These are phyloP conservation scores for Plusia festucae DNA, from an alignment of 2,888 invertebrate species.

Conservation along the genomic window DNA sequence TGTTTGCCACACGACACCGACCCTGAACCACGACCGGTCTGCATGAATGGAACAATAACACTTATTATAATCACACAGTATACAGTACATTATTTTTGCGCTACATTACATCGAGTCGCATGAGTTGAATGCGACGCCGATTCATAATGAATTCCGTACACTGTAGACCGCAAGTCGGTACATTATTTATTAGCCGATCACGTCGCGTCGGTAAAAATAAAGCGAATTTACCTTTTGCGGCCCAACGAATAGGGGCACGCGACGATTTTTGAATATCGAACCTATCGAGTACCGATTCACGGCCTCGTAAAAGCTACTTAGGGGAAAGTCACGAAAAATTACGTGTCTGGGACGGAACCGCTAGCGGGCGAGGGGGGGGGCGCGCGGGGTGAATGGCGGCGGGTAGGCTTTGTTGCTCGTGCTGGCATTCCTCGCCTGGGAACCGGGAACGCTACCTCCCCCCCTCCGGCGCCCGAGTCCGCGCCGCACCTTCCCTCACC, in stretches of 20 bases:
- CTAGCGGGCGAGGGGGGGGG: constrained; percentile 66
- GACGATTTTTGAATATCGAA: constrained; percentile 74
- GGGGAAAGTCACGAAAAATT: constrained; percentile 84
- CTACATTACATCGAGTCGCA: constrained; percentile 45
- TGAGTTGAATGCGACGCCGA: constrained; percentile 37
- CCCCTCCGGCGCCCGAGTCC: constrained; percentile 54
- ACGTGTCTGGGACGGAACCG: constrained; percentile 78
- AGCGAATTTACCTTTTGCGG: constrained; percentile 65
- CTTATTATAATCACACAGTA: constrained; percentile 69
- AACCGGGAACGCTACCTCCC: constrained; percentile 80
- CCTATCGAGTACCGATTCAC: constrained; percentile 66
- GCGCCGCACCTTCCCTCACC: constrained; percentile 68
- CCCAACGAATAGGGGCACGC: constrained; percentile 62
- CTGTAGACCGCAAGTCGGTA: constrained; percentile 40
- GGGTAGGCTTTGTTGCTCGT: constrained; percentile 87
- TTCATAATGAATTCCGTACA: constrained; percentile 47
- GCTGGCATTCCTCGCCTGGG: constrained; percentile 89
- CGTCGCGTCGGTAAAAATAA: constrained; percentile 55
- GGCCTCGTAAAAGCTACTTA: constrained; percentile 75
- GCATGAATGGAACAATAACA: constrained; percentile 78
- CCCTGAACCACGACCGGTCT: constrained; percentile 72
- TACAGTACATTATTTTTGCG: constrained; percentile 52
- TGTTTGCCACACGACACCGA: constrained; percentile 72
- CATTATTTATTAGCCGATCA: constrained; percentile 55
- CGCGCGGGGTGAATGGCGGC: constrained; percentile 85